Evolutionary conservation across 1,140 invertebrate species (phyloP), one percentile per base, ranked within the genome.

Genomic region (Scylla paramamosain): DNA sequence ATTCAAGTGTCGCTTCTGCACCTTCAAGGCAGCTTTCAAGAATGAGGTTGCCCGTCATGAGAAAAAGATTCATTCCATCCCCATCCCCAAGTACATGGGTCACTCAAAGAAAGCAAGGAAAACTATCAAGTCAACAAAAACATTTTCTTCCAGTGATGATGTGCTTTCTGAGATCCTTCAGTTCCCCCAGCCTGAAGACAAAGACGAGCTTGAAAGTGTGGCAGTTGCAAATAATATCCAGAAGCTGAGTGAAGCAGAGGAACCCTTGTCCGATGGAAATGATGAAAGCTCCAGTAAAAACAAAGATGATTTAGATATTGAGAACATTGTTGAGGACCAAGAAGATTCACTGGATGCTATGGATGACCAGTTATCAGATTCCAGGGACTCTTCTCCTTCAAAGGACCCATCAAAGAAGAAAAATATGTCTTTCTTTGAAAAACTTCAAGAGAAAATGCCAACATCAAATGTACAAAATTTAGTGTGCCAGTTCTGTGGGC

Each of bases 391-490:
- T 0, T 95, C 94, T 20, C 88, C 95, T 20, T 91, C 95, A 39
- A 95, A 96, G 92, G 95, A 94, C 25, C 12, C 86, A 16, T n/a
- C 31, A 29, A 92, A 92, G 82, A 98, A 98, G 97, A 98, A 98
- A 96, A 98, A 98, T 96, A 97, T 98, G 28, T 98, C 98, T 16
- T 98, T 98, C 96, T 98, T 98, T 96, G 98, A 99, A 96, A 98
- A 98, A 96, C 97, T 98, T 25, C 98, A 98, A 97, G 98, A 98
- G 96, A 98, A 98, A 97, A 96, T 98, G 52, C 97, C 97, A 48
- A 95, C 94, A 97, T 97, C 98, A 95, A 96, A 96, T 91, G 96
- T 96, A 4, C 95, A 96, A 28, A 96, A 97, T 96, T 97, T 98
- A n/a, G 97, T 97, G 14, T 98, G 98, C 96, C 97, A 98, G 96